Conservation (phyloP, 1,140 invertebrate genomes). For the fruit fly (Drosophila melanogaster) region DNA sequence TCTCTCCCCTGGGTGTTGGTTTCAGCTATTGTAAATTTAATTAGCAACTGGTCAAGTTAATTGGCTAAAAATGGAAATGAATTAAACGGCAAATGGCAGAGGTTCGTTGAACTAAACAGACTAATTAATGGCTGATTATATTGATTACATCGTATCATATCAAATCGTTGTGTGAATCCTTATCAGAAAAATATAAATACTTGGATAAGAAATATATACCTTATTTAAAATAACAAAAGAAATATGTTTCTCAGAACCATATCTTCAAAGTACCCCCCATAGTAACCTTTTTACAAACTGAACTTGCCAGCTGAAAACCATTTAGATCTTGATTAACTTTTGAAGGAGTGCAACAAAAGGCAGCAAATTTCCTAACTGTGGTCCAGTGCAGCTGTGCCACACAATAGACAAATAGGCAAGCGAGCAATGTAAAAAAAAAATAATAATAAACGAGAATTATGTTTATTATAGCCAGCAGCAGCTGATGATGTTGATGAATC, state of each 20-base stretch:
- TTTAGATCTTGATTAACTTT: slow-evolving; percentile 49
- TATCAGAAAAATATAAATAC: background rate
- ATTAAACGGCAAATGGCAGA: slow-evolving; percentile 25
- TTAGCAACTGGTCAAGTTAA: slow-evolving; percentile 49
- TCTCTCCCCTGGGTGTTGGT: slow-evolving; percentile 9
- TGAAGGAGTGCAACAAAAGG: slow-evolving; percentile 46
- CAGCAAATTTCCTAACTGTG: slow-evolving; percentile 19
- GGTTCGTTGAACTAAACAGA: slow-evolving; percentile 36
- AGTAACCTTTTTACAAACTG: slow-evolving; percentile 2
- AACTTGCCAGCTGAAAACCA: slow-evolving; percentile 11
- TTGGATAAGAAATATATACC: too few species aligned
- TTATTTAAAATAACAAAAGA: too few species aligned
- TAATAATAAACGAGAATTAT: slow-evolving; percentile 34
- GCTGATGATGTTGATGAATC: slow-evolving; percentile 57
- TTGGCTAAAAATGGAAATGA: slow-evolving; percentile 39
- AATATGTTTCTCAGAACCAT: too few species aligned
- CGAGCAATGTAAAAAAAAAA: slow-evolving; percentile 6
- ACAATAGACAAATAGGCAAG: slow-evolving; percentile 37
- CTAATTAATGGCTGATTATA: slow-evolving; percentile 14
- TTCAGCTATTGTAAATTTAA: slow-evolving; percentile 45
- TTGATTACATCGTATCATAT: background rate
- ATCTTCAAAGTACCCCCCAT: too few species aligned
- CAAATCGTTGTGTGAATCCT: background rate
- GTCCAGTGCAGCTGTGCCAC: slow-evolving; percentile 38
- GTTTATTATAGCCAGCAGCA: slow-evolving; percentile 44